Conservation (phyloP, 30 jellyfish, hydroid and myxozoan species). For the Pelagia noctiluca region DNA sequence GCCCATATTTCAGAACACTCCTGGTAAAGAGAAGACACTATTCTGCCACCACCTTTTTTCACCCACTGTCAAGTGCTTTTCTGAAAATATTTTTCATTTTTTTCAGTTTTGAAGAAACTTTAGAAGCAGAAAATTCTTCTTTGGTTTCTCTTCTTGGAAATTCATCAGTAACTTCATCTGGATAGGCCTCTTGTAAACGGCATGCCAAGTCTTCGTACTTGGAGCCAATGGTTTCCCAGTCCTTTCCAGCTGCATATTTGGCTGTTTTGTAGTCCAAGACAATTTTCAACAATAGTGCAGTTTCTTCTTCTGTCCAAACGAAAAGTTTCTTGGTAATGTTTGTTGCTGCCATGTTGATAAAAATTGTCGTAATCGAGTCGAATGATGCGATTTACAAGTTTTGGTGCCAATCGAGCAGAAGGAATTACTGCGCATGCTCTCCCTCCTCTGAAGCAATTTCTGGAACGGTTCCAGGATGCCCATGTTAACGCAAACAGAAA, state of each 20-base stretch:
- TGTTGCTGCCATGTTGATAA: too few species aligned
- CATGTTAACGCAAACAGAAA: too few species aligned
- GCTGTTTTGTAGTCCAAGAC: constrained; percentile 26
- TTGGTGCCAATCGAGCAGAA: constrained; percentile 22
- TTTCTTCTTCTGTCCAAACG: constrained; percentile 47
- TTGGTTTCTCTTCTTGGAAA: background rate
- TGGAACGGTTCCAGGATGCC: too few species aligned
- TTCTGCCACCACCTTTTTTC: constrained; percentile 61
- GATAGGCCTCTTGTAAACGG: constrained; percentile 1
- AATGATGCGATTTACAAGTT: constrained; percentile 25
- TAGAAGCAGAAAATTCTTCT: background rate
- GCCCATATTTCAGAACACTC: constrained; percentile 52
- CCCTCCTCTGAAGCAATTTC: too few species aligned
- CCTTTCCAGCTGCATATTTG: constrained; percentile 30
- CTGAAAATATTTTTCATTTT: constrained; percentile 21
- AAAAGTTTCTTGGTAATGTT: too few species aligned
- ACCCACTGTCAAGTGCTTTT: constrained; percentile 50
- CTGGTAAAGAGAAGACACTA: constrained; percentile 32
- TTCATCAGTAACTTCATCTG: background rate
- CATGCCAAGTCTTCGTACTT: constrained; percentile 31
- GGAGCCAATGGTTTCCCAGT: constrained; percentile 34
- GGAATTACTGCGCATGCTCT: too few species aligned
- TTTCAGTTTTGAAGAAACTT: constrained; percentile 39
- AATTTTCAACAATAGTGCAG: constrained; percentile 29
- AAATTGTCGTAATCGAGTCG: constrained; percentile 28